These are phyloP conservation scores for Catocala nupta DNA, from an alignment of 2,888 invertebrate genomes.

Conservation along the genomic window DNA sequence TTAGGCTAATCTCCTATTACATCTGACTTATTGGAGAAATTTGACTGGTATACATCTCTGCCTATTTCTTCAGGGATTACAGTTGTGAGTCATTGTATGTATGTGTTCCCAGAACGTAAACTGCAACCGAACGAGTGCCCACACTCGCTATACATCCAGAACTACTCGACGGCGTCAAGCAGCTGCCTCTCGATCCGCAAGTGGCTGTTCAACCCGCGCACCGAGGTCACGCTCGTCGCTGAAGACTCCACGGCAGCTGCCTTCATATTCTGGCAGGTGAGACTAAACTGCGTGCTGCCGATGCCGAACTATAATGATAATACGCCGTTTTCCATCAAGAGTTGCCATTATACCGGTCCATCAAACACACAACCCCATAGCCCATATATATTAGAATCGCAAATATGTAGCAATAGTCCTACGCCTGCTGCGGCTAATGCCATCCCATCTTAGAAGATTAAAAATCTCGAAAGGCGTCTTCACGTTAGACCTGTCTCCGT, in stretches of 20 bases:
- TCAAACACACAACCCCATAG: too few relatives aligned
- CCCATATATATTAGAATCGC: too few relatives aligned
- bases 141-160: constrained; percentile 99
- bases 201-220: constrained; percentile 93
- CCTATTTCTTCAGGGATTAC: not conserved
- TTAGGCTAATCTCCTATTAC: too few relatives aligned
- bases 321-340: too few relatives aligned
- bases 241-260: constrained; percentile 92
- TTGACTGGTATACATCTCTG: not conserved
- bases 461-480: too few relatives aligned
- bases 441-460: too few relatives aligned
- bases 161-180: constrained; percentile 98
- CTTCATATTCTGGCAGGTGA: constrained; percentile 95
- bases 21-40: too few relatives aligned
- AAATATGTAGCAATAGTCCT: too few relatives aligned
- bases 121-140: constrained; percentile 97
- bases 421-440: too few relatives aligned
- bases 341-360: too few relatives aligned
- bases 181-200: constrained; percentile 96
- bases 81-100: too few relatives aligned
- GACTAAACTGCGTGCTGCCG: not conserved
- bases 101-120: constrained; percentile 92
- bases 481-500: too few relatives aligned
- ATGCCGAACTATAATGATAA: not conserved
- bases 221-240: constrained; percentile 86